Evolutionary conservation across 2,113 vertebrate genomes (phyloP), one percentile per base, ranked within the genome.

Genomic region (Oryzias curvinotus): DNA sequence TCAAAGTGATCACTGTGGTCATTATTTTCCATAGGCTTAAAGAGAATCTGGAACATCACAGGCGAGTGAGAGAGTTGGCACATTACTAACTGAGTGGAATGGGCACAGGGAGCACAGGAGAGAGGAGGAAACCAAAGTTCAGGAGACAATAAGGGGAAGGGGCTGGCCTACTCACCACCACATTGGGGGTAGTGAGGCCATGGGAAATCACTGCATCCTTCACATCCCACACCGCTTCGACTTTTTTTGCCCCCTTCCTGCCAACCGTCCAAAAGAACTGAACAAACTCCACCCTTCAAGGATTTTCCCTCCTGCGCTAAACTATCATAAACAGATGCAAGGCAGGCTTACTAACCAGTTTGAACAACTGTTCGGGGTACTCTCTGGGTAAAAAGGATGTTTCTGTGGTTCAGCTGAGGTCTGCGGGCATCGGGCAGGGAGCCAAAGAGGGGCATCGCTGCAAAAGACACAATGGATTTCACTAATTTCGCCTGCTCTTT

Each of bases 341-440:
- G 60, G 55, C 80, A 72, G 80, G 78, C 78, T 84, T 89, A 91
- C 90, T 92, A 68, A 84, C 78, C 68, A 78, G 82, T 81, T 63
- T 82, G 80, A 85, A 65, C 75, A 69, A 71, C 60, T 62, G 86
- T 81, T 87, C 50, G 73, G 81, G 87, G 84, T 90, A 83, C 66
- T 82, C 65, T 85, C 87, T 77, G 84, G 92, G 88, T 89, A 84
- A 85, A 84, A 90, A 87, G 87, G 92, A 86, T 73, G 67, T 82
- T 86, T 91, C 84, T 80, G 89, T 84, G 89, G 91, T 93, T 94
- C 92, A 91, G 86, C 90, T 83, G 78, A 91, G 88, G 90, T 93
- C 93, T 87, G 89, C 90, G 95, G 96, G 94, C 95, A 95, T 92
- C 76, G 84, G 93, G 95, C 92, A 89, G 89, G 68, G 89, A 95